A percentile compares a stretch with the other conserved stretches of the same genome.
These are phyloP conservation scores for Pentamera pediparva DNA, from an alignment of 53 echinoderm and acorn worm genomes.

Conservation along the genomic window DNA sequence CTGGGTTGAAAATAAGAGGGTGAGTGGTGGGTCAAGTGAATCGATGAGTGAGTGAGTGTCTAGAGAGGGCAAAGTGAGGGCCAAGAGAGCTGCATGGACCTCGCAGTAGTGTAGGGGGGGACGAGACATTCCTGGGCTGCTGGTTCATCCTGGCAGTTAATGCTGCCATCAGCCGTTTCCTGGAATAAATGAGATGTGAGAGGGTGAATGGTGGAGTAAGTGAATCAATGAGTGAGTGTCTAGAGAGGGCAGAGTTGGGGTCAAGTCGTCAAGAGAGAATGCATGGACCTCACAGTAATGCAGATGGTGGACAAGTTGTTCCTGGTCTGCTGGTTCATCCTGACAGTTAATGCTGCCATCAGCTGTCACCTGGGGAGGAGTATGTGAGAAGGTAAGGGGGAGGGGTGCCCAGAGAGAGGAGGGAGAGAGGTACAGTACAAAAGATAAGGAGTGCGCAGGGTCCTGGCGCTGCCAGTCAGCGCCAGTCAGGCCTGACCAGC, in stretches of 20 bases:
- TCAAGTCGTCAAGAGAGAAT: no score
- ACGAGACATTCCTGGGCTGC: conserved; percentile 78
- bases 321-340: conserved; percentile 78
- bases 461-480: no score
- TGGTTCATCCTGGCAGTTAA: conserved; percentile 85
- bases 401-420: no score
- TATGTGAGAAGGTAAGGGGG: no score
- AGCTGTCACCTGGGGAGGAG: conserved; percentile 93
- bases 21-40: no score
- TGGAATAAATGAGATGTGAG: no score
- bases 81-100: conserved; percentile 54
- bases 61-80: neutral
- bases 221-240: no score
- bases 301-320: conserved; percentile 68
- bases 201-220: no score
- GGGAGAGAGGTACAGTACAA: conserved; percentile 52
- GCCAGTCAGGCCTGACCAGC: no score
- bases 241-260: no score
- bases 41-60: no score
- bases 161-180: conserved; percentile 96
- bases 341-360: conserved; percentile 96
- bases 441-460: no score
- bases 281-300: conserved; percentile 70
- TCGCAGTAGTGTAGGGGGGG: conserved; percentile 81
- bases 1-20: conserved; percentile 33